A percentile compares a stretch with the other conserved stretches of the same genome.
These are phyloP conservation scores for Semicossyphus pulcher DNA, from an alignment of 2,113 vertebrate genomes.

Conservation along the genomic window DNA sequence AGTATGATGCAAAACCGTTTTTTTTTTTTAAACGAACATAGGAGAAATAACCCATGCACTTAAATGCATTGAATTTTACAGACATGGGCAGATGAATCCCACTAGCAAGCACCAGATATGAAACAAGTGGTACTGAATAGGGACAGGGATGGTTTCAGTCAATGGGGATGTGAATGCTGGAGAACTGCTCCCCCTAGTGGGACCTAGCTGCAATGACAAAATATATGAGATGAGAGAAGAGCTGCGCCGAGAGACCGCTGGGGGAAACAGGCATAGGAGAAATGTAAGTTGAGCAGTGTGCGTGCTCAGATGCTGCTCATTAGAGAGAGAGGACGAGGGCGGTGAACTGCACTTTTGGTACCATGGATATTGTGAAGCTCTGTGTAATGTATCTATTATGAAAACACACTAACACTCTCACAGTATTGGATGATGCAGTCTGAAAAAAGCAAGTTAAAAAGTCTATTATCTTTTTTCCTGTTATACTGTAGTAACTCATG, in stretches of 20 bases:
- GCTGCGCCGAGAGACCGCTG: conserved; percentile 11
- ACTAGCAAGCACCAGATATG: conserved; percentile 59
- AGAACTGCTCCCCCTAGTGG: conserved; percentile 69
- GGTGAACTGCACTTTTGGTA: conserved; percentile 86
- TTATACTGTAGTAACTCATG: conserved; percentile 80
- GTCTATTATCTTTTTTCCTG: conserved; percentile 72
- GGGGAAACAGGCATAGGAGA: conserved; percentile 47
- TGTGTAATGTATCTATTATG: conserved; percentile 77
- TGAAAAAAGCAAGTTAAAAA: conserved; percentile 66
- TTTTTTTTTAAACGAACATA: conserved; percentile 60
- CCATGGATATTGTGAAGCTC: conserved; percentile 81
- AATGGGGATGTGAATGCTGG: conserved; percentile 54
- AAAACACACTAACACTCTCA: conserved; percentile 82
- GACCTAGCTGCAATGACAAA: conserved; percentile 65
- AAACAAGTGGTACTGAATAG: conserved; percentile 71
- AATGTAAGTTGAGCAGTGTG: conserved; percentile 73
- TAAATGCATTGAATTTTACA: conserved; percentile 73
- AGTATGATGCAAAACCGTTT: conserved; percentile 71
- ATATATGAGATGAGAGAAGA: conserved; percentile 41
- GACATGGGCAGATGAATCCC: conserved; percentile 62
- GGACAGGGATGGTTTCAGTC: conserved; percentile 41
- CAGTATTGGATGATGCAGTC: conserved; percentile 82
- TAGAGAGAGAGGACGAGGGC: conserved; percentile 54
- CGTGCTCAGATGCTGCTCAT: conserved; percentile 78
- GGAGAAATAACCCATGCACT: conserved; percentile 77